Evolutionary conservation across 2,888 invertebrate species (phyloP).

Genomic region (Sesia bembeciformis): DNA sequence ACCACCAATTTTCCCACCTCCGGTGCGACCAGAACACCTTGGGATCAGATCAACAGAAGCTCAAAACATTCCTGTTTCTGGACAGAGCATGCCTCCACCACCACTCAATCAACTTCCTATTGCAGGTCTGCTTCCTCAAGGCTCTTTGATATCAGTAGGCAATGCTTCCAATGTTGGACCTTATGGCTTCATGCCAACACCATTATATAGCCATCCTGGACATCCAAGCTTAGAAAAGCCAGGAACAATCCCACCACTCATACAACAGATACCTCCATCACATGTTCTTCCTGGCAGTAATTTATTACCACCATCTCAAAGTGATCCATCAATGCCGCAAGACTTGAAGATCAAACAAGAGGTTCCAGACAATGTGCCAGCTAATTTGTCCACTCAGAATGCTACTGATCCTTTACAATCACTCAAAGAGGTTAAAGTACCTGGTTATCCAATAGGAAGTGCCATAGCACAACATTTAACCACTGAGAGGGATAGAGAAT

Average conservation of each 20-base stretch:
- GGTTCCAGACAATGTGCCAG: constrained; percentile 67
- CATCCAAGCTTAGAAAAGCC: constrained; percentile 59
- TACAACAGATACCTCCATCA: constrained; percentile 53
- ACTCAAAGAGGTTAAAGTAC: constrained; percentile 86
- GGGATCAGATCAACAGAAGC: constrained; percentile 51
- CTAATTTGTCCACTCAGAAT: constrained; percentile 66
- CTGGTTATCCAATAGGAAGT: constrained; percentile 78
- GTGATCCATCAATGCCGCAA: constrained; percentile 63
- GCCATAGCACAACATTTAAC: constrained; percentile 63
- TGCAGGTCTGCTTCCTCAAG: constrained; percentile 72
- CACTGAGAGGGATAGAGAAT: constrained; percentile 65
- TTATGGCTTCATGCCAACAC: constrained; percentile 76
- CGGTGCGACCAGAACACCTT: constrained; percentile 55
- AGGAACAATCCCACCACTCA: constrained; percentile 46
- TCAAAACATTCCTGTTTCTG: constrained; percentile 42
- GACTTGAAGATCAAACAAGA: constrained; percentile 72
- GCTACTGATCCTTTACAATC: constrained; percentile 83
- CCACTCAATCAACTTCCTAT: constrained; percentile 71
- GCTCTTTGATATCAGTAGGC: constrained; percentile 76
- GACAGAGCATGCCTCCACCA: constrained; percentile 59
- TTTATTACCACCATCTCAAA: constrained; percentile 44
- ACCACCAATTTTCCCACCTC: constrained; percentile 47
- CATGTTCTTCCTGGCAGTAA: constrained; percentile 43
- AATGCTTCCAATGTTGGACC: constrained; percentile 72
- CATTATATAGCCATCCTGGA: constrained; percentile 40